These are phyloP conservation scores for Drosophila mimica DNA, from an alignment of 2,888 invertebrate species.

Conservation along the genomic window DNA sequence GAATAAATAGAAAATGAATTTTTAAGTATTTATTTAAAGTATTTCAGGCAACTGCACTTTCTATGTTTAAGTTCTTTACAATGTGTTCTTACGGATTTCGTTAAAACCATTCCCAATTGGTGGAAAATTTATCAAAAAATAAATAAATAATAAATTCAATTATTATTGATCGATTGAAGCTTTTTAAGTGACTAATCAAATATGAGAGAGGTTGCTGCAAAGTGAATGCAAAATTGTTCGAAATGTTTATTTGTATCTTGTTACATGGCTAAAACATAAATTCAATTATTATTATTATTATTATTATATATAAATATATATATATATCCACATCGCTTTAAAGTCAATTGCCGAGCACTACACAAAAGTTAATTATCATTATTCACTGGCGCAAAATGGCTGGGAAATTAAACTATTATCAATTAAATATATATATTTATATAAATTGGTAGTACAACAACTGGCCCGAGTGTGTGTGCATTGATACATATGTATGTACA, in stretches of 20 bases:
- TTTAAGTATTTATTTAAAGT: no score
- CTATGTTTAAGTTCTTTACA: not conserved
- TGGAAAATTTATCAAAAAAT: not conserved
- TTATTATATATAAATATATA: no score
- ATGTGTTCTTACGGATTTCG: not conserved
- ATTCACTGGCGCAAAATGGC: not conserved
- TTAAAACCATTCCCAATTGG: not conserved
- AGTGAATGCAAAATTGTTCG: not conserved
- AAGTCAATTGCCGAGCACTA: not conserved
- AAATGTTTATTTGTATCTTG: not conserved
- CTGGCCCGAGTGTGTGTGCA: not conserved
- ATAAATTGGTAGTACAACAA: not conserved
- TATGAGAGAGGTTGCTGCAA: not conserved
- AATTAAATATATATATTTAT: not conserved
- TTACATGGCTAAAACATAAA: not conserved
- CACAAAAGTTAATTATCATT: not conserved
- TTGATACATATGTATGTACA: not conserved
- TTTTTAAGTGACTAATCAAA: not conserved
- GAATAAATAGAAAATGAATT: not conserved
- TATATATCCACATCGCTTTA: not conserved
- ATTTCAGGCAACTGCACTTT: no score
- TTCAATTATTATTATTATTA: no score
- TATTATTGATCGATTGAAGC: not conserved
- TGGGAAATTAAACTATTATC: not conserved
- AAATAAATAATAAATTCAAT: not conserved